Evolutionary conservation across 2,113 vertebrate species (phyloP), one percentile per base, ranked within the genome.

Genomic region (Pachypanchax playfairii): DNA sequence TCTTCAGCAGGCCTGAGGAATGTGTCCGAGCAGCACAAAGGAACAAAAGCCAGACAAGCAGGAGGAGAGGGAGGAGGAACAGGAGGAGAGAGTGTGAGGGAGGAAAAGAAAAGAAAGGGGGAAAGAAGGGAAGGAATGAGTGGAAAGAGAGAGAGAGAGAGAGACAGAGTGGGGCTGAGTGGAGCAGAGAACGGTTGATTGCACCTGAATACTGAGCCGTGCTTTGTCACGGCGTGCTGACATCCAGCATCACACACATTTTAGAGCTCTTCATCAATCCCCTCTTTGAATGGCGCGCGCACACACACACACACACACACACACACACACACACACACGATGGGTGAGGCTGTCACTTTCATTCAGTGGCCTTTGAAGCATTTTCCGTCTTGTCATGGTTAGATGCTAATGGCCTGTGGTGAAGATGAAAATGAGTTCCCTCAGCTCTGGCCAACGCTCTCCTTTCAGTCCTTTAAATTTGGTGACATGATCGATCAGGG

Each of bases 1-100:
- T 81, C 72, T 65, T 64, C 66, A 77, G 51, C 70, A 50, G 83
- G 73, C 54, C 66, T 57, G 77, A 85, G 87, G 87, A 90, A 90
- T 91, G 87, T 87, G 86, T 88, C 84, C 69, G 72, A 70, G 75
- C 56, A 31, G 80, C 82, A 91, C 86, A 91, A 91, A 89, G 67
- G 83, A 88, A 88, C 84, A 91, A 91, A 88, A 85, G 80, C 60
- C 43, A 63, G 78, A 75, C 76, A 56, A n/a, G 65, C 56, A 74
- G 82, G 65, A 79, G 70, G 66, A 69, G 58, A 39, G 65, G 52
- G 35, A 66, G 10, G 24, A 62, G 50, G 46, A 50, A 48, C 22
- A 8, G 48, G 56, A 57, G 17, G 51, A 36, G 79, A 65, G 56
- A 73, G 71, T 76, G 64, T n/a, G n/a, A n/a, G 71, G 18, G 8